Evolutionary conservation across 2,888 invertebrate genomes (phyloP).

Genomic region (Oligia latruncula): DNA sequence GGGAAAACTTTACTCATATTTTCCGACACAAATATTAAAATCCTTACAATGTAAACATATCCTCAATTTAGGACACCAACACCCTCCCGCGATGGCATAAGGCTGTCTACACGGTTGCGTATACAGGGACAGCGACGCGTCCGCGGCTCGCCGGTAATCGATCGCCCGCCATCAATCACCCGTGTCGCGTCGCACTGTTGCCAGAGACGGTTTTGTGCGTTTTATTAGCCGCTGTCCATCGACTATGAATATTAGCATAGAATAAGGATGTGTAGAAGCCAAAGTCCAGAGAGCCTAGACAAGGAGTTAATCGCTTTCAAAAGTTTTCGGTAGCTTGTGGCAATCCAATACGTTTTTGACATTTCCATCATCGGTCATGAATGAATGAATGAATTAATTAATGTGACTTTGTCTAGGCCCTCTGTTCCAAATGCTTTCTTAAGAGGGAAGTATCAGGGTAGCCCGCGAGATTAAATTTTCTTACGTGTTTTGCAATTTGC

Average conservation of each 20-base stretch:
- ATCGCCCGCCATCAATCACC: constrained; percentile 57
- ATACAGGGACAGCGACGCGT: constrained; percentile 45
- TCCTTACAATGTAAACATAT: not conserved
- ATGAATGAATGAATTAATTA: not conserved
- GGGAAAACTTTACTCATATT: not conserved
- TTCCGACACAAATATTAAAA: not conserved
- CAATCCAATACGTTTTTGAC: not conserved
- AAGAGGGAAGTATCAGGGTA: no score
- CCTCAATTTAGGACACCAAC: constrained; percentile 17
- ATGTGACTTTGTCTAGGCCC: not conserved
- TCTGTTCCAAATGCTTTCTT: no score
- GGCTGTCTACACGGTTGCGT: constrained; percentile 59
- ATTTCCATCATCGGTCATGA: not conserved
- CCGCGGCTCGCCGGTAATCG: constrained; percentile 56
- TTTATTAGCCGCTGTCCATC: constrained; percentile 75
- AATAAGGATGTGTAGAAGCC: constrained; percentile 9
- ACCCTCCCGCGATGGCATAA: constrained; percentile 52
- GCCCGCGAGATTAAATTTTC: no score
- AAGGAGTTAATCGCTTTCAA: not conserved
- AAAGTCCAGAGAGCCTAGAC: no score
- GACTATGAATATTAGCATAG: constrained; percentile 60
- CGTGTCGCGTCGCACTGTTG: constrained; percentile 75
- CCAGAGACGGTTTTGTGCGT: constrained; percentile 75
- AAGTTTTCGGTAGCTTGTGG: not conserved
- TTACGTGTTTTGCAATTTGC: no score